A percentile compares a stretch with the other conserved stretches of the same genome.
These are phyloP conservation scores for Leucophora obtusa DNA, from an alignment of 2,888 invertebrate species.

Conservation along the genomic window DNA sequence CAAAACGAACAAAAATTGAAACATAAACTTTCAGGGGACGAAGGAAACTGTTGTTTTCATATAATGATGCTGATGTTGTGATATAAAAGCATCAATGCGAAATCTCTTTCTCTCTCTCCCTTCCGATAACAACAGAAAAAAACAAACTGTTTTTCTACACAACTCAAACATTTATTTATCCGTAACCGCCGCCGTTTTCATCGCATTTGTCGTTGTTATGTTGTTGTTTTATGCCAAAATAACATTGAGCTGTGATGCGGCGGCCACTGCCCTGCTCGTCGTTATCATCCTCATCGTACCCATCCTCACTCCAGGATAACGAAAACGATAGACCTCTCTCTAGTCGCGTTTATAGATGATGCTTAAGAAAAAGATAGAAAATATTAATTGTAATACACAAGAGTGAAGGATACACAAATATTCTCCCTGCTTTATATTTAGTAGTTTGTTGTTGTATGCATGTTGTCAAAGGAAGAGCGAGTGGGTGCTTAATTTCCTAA, in stretches of 20 bases:
- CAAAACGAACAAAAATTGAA: constrained; percentile 28
- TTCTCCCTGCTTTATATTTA: background rate
- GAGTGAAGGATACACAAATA: constrained; percentile 1
- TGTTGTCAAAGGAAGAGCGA: constrained; percentile 15
- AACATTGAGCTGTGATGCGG: constrained; percentile 63
- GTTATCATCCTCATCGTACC: background rate
- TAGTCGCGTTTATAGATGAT: background rate
- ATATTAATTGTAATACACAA: background rate
- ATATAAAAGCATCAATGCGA: constrained; percentile 64
- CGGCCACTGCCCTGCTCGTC: constrained; percentile 55
- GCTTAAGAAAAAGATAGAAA: background rate
- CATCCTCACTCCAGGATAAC: background rate
- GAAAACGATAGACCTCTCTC: background rate
- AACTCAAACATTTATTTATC: constrained; percentile 79
- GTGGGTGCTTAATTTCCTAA: constrained; percentile 65
- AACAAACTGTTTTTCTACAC: constrained; percentile 74
- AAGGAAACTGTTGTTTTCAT: constrained; percentile 9
- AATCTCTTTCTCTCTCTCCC: constrained; percentile 76
- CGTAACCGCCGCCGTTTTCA: constrained; percentile 77
- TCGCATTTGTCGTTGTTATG: constrained; percentile 67
- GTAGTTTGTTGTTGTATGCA: background rate
- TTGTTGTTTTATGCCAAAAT: constrained; percentile 68
- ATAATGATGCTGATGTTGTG: constrained; percentile 44
- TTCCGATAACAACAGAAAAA: constrained; percentile 49
- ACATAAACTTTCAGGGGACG: constrained; percentile 11